Base-by-base conservation (phyloP, 2,888 invertebrate genomes). In the Callimorpha dominula region DNA sequence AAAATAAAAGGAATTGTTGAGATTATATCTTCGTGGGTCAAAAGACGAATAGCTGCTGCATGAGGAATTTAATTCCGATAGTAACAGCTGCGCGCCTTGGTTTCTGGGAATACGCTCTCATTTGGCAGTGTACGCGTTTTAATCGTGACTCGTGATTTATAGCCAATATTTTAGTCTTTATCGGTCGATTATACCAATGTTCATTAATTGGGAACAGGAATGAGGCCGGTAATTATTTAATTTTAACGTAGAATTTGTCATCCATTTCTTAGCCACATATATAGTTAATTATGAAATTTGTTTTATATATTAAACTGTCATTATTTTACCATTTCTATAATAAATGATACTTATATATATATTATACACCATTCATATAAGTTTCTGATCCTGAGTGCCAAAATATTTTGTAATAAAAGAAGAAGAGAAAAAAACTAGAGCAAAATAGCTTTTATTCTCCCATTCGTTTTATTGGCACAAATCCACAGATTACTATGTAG, bases 31-130 rank as follows among this genome's bases (percentile, higher is more conserved):
- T 49, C 31, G 42, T 60, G n/a, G 31, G 46, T n/a, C 62, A 20
- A 54, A 65, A 68, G 49, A 68, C 14, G 46, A 49, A 69, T 69
- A 65, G 40, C 20, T 40, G 49, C 65, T 52, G 46, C 17, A 54
- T 84, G 46, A 66, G 68, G 65, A 74, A 79, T 82, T 74, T 77
- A 76, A 76, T 81, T 76, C 70, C 68, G 76, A 79, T 78, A 81
- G 69, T 54, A 73, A 70, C 82, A 81, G 82, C 81, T 68, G 75
- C 78, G 68, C 78, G 68, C 52, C 63, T 63, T 74, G 76, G 67
- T 17, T 85, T 84, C 82, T 78, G 43, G 73, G 85, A 84, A 85
- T 11, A 79, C 72, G 77, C 68, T 77, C 82, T 79, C 75, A 82
- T 84, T 85, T 82, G 79, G 81, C 81, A 78, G 74, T 73, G 71